phyloP scores from a whole-genome alignment of 1,140 invertebrate genomes.

The Stegodyphus dumicola region DNA sequence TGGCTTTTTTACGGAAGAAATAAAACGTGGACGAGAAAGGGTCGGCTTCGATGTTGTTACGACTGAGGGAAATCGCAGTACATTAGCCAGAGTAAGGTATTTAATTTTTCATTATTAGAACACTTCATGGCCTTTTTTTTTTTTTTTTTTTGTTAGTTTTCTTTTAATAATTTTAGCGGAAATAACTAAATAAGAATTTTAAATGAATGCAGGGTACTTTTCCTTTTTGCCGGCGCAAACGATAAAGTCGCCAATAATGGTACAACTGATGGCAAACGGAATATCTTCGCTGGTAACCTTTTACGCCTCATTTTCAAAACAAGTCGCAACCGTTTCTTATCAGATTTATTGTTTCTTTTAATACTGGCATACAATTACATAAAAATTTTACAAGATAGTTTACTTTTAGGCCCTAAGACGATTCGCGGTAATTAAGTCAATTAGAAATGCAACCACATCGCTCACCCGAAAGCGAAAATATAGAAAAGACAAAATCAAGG shows the following conservation, averaged over 20 bases:
- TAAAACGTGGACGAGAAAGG: constrained; percentile 69
- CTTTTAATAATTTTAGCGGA: not conserved
- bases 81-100: constrained; percentile 72
- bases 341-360: too few relatives aligned
- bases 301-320: too few relatives aligned
- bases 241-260: not conserved
- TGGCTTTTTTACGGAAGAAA: constrained; percentile 77
- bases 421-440: too few relatives aligned
- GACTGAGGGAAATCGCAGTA: constrained; percentile 68
- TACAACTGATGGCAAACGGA: not conserved
- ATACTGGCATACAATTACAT: too few relatives aligned
- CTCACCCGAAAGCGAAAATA: too few relatives aligned
- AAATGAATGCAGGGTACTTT: not conserved
- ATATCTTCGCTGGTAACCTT: too few relatives aligned
- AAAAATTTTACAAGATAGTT: too few relatives aligned
- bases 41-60: constrained; percentile 76
- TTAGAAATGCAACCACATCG: too few relatives aligned
- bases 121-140: not conserved
- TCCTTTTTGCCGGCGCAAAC: too few relatives aligned
- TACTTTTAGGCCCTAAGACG: too few relatives aligned
- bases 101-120: not conserved
- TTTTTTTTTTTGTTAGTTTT: not conserved
- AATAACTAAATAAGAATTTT: not conserved
- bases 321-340: too few relatives aligned
- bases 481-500: too few relatives aligned